A percentile compares a stretch with the other conserved stretches of the same genome.
These are phyloP conservation scores for Ptyas mucosa DNA, from an alignment of 2,113 vertebrate genomes.

Conservation along the genomic window DNA sequence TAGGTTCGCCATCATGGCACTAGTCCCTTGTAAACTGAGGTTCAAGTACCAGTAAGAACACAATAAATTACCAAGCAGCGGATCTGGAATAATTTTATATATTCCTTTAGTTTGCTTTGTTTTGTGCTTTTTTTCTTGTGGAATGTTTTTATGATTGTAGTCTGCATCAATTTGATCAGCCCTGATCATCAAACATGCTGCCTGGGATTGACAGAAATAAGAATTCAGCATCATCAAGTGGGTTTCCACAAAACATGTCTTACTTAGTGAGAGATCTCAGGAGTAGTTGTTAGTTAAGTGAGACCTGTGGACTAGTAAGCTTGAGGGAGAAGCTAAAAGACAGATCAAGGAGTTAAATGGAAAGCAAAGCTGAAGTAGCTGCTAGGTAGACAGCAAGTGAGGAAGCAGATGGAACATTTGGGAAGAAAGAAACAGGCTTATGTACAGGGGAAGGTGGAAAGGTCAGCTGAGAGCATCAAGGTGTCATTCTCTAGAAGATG, in stretches of 20 bases:
- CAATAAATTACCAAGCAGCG: not conserved
- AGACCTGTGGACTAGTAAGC: not conserved
- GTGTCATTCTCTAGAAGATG: not conserved
- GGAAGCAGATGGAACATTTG: not conserved
- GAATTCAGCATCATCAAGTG: not conserved
- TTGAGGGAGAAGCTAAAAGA: not conserved
- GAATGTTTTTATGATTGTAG: not conserved
- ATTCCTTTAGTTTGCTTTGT: not conserved
- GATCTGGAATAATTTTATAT: not conserved
- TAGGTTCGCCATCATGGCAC: too few species aligned
- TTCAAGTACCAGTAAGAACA: not conserved
- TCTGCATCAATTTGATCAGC: not conserved
- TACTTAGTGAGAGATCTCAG: not conserved
- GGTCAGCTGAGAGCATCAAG: not conserved
- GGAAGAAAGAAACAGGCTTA: not conserved
- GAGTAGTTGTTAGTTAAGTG: not conserved
- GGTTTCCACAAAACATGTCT: not conserved
- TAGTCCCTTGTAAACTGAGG: not conserved
- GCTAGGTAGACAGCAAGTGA: not conserved
- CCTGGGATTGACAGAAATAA: not conserved
- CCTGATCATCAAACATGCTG: not conserved
- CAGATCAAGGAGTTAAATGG: not conserved
- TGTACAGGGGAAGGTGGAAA: not conserved
- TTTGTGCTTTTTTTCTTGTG: not conserved
- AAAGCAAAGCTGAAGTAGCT: not conserved